phyloP scores from a whole-genome alignment of 1,140 invertebrate genomes.

The Chironomus striatipennis region DNA sequence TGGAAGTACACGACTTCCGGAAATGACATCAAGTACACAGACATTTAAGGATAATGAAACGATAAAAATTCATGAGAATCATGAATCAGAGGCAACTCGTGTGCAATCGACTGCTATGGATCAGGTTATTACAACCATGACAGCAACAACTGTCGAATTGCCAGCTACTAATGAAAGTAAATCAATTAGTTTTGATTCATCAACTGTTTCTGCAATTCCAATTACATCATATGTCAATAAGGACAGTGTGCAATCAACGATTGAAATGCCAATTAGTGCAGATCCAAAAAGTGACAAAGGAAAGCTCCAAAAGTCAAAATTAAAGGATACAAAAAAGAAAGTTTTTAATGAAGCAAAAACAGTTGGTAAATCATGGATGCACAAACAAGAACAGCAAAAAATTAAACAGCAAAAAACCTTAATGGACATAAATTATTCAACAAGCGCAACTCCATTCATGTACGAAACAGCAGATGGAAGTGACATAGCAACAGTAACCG shows the following conservation, averaged over 20 bases:
- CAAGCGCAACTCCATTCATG: neutral
- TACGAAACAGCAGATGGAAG: neutral
- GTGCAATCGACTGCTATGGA: neutral
- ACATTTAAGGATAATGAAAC: conserved; percentile 3
- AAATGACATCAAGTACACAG: neutral
- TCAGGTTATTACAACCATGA: neutral
- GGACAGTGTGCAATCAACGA: neutral
- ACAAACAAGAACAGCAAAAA: neutral
- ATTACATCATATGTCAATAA: too few relatives aligned
- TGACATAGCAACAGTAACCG: neutral
- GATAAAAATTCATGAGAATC: neutral
- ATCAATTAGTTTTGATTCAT: neutral
- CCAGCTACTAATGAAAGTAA: neutral
- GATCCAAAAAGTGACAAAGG: neutral
- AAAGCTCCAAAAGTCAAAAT: neutral
- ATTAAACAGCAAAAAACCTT: neutral
- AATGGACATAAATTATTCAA: neutral
- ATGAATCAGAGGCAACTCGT: neutral
- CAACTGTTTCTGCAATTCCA: neutral
- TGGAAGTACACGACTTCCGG: neutral
- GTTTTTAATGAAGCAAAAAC: neutral
- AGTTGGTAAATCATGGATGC: neutral
- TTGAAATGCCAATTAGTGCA: neutral
- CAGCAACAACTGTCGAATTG: neutral
- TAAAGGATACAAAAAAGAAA: neutral